Base-by-base conservation (phyloP, 2,888 invertebrate genomes). In the Troides helena region DNA sequence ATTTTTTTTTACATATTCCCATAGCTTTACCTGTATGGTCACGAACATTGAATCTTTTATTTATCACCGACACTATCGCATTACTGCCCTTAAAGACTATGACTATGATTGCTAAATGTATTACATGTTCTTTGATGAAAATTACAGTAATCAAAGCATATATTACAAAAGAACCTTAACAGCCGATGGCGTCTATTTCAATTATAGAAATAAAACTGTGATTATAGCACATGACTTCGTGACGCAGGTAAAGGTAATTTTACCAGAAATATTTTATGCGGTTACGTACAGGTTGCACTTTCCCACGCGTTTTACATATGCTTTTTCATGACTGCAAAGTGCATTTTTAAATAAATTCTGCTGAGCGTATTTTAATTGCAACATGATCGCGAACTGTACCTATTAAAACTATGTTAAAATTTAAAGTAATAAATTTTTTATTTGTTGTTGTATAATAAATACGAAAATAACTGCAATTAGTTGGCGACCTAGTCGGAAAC, bases 211-310 rank as follows among this genome's bases (percentile, higher is more conserved):
- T 62, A 84, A 83, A 83, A 85, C 82, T 88, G 83, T 83, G 81
- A 79, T 81, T 81, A 80, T 81, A 84, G 77, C 79, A 77, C 83
- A 80, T 79, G 83, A 85, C 82, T 84, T 84, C 81, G 85, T 82
- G 83, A 85, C 80, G 82, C 85, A 84, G 85, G 84, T 85, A 85
- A 85, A 85, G 87, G 82, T 84, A 85, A 83, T 85, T 85, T 84
- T 80, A 85, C 84, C 82, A 81, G 82, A 85, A 85, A 87, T 86
- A 85, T 88, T 86, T 85, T 85, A 85, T 81, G 79, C 84, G 81
- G 80, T 80, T 81, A 79, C 80, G 74, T 77, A 76, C 80, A 82
- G 82, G 84, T 83, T 83, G 82, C 83, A 84, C 82, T 81, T 78
- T 77, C 78, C 80, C 76, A 77, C 79, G 77, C 80, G 80, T 81